These are phyloP conservation scores for Drosophila sordidula DNA, from an alignment of 2,888 invertebrate genomes.

Conservation along the genomic window DNA sequence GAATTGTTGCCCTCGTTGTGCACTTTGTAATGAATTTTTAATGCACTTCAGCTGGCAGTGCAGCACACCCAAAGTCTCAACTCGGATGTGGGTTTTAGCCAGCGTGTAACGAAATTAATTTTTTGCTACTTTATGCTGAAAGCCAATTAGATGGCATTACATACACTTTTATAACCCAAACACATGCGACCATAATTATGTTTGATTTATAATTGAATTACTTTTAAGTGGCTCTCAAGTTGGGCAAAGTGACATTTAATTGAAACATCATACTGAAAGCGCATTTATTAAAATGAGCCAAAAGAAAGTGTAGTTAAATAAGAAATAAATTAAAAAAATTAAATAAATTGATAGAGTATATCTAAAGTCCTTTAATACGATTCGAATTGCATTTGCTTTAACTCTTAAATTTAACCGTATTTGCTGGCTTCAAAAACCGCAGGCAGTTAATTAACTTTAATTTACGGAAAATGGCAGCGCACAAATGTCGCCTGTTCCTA, in stretches of 20 bases:
- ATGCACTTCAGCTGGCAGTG: slow-evolving; percentile 55
- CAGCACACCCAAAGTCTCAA: slow-evolving; percentile 15
- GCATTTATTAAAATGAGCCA: not conserved
- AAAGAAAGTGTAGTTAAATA: no score
- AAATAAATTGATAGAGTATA: no score
- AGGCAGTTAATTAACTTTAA: slow-evolving; percentile 60
- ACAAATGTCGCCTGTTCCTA: slow-evolving; percentile 37
- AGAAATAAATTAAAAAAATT: no score
- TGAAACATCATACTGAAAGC: slow-evolving; percentile 21
- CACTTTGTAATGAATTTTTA: slow-evolving; percentile 70
- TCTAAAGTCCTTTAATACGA: no score
- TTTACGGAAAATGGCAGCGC: slow-evolving; percentile 46
- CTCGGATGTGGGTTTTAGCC: slow-evolving; percentile 7
- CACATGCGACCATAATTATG: slow-evolving; percentile 45
- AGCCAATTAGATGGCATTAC: slow-evolving; percentile 54
- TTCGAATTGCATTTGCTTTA: not conserved
- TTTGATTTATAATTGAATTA: slow-evolving; percentile 70
- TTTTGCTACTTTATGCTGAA: slow-evolving; percentile 46
- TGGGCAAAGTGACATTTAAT: slow-evolving; percentile 43
- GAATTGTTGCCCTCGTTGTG: slow-evolving; percentile 32
- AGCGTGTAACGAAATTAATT: slow-evolving; percentile 56
- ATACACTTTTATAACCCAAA: slow-evolving; percentile 33
- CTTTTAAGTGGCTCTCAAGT: slow-evolving; percentile 61
- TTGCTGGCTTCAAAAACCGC: slow-evolving; percentile 35
- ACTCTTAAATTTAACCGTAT: not conserved